A percentile compares a stretch with the other conserved stretches of the same genome.
Conservation (phyloP, 1,140 invertebrate species). For the Hyphantria cunea region DNA sequence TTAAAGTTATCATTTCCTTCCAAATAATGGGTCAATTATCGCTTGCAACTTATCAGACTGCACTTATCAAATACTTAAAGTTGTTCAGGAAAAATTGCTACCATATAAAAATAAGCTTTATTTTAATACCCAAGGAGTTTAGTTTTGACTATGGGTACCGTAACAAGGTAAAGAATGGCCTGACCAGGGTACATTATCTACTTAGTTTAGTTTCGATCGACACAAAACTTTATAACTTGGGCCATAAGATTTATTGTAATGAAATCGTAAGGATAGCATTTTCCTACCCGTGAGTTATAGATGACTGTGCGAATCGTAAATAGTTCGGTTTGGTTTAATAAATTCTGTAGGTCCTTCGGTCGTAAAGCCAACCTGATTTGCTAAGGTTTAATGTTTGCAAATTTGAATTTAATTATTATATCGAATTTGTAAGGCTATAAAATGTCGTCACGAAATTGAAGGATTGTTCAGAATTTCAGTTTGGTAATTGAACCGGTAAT, state of each 20-base stretch:
- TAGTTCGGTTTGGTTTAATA: constrained; percentile 56
- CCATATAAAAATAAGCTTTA: constrained; percentile 26
- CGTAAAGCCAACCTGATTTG: constrained; percentile 39
- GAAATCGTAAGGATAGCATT: constrained; percentile 70
- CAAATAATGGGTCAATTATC: constrained; percentile 64
- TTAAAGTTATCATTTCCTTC: constrained; percentile 45
- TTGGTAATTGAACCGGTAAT: constrained; percentile 11
- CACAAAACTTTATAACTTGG: constrained; percentile 67
- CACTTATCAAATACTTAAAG: constrained; percentile 54
- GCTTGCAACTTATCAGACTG: constrained; percentile 44
- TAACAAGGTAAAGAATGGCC: constrained; percentile 55
- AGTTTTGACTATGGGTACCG: constrained; percentile 33
- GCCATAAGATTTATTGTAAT: constrained; percentile 68
- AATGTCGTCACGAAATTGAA: constrained; percentile 21
- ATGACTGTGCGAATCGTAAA: constrained; percentile 60
- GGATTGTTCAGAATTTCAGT: constrained; percentile 18
- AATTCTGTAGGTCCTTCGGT: constrained; percentile 46
- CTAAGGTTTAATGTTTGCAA: constrained; percentile 38
- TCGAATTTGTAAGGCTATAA: constrained; percentile 23
- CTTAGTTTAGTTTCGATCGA: constrained; percentile 62
- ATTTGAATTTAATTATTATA: constrained; percentile 31
- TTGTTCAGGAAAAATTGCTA: constrained; percentile 15
- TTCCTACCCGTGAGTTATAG: constrained; percentile 61
- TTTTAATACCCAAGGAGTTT: constrained; percentile 22
- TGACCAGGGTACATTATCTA: constrained; percentile 67